These are phyloP conservation scores for Eleutherodactylus coqui DNA, from an alignment of 2,797 vertebrate genomes.

Conservation along the genomic window DNA sequence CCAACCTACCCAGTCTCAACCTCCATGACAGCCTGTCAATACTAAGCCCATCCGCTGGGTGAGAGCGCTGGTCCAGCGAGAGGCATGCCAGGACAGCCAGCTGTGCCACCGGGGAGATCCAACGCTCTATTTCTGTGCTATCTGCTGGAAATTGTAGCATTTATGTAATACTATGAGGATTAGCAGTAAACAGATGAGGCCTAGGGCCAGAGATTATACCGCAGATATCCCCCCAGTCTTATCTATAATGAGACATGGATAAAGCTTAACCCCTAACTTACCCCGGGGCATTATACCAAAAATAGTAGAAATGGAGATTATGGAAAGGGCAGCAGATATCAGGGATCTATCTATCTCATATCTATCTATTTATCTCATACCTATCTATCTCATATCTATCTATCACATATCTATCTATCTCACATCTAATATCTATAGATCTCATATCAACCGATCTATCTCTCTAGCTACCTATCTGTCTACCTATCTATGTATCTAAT, in stretches of 20 bases:
- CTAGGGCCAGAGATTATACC: not conserved
- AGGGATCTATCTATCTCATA: too few relatives aligned
- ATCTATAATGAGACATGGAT: not conserved
- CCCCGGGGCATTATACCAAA: not conserved
- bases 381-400: too few relatives aligned
- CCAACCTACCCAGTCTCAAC: not conserved
- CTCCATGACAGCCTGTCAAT: constrained; percentile 22
- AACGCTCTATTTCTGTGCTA: not conserved
- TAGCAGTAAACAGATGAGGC: not conserved
- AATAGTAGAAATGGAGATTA: not conserved
- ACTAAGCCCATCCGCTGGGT: not conserved
- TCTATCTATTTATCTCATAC: too few relatives aligned
- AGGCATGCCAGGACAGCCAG: not conserved
- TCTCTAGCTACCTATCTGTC: too few relatives aligned
- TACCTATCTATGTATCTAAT: too few relatives aligned
- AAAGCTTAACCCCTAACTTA: not conserved
- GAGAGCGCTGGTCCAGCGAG: not conserved
- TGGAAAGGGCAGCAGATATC: not conserved
- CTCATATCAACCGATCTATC: too few relatives aligned
- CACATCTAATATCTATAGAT: too few relatives aligned
- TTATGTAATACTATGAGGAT: constrained; percentile 4
- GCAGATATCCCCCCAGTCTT: not conserved
- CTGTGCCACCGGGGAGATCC: not conserved
- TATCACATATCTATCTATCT: too few relatives aligned
- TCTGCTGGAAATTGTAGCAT: not conserved